A percentile compares a stretch with the other conserved stretches of the same genome.
phyloP scores from a whole-genome alignment of 2,113 vertebrate genomes.

The Neodontobutis hainanensis region DNA sequence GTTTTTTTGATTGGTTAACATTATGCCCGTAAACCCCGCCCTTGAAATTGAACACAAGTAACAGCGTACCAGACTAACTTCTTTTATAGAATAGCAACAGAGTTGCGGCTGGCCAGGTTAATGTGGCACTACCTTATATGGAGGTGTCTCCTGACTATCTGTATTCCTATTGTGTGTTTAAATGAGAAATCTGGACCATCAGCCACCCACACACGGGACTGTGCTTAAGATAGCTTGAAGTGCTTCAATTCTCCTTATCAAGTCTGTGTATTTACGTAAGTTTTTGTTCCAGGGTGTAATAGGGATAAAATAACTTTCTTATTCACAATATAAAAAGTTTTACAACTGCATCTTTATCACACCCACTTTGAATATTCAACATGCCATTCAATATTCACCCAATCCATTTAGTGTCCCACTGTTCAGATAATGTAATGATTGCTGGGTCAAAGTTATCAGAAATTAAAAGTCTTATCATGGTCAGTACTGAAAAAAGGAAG shows the following conservation, averaged over 20 bases:
- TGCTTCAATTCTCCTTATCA: not conserved
- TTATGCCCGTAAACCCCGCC: too few relatives aligned
- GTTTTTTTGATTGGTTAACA: too few relatives aligned
- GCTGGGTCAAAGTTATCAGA: constrained; percentile 53
- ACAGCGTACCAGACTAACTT: too few relatives aligned
- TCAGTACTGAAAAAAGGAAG: constrained; percentile 47
- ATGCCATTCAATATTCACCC: constrained; percentile 36
- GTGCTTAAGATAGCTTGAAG: constrained; percentile 23
- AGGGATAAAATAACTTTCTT: constrained; percentile 11
- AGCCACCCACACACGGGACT: constrained; percentile 58
- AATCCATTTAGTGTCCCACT: constrained; percentile 50
- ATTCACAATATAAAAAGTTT: constrained; percentile 45
- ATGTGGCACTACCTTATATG: too few relatives aligned
- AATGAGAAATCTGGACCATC: constrained; percentile 59
- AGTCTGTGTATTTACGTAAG: too few relatives aligned
- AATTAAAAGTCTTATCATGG: constrained; percentile 68
- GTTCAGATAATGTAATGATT: constrained; percentile 55
- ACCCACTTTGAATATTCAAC: constrained; percentile 12
- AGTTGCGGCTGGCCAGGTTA: too few relatives aligned
- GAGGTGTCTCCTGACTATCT: constrained; percentile 7
- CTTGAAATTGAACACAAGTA: too few relatives aligned
- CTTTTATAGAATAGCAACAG: too few relatives aligned
- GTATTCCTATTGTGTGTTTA: constrained; percentile 52
- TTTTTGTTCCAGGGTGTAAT: not conserved
- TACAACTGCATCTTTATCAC: constrained; percentile 26